Base-by-base conservation (phyloP, 1,140 invertebrate genomes). In the Diachasma alloeum region DNA sequence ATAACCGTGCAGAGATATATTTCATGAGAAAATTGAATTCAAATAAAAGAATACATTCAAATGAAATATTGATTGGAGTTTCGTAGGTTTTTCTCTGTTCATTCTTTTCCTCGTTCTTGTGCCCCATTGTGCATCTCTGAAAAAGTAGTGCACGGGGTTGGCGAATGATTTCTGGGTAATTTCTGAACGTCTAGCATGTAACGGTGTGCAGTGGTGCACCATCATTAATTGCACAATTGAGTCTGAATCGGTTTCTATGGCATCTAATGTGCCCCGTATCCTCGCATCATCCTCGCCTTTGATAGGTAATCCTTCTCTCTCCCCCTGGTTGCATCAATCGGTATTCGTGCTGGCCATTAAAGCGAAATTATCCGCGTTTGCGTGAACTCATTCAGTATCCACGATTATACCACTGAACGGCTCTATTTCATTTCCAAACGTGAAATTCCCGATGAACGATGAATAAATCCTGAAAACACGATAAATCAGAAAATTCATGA, bases 181-280 rank as follows among this genome's bases (percentile, higher is more conserved):
- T 68, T 31, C 24, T 31, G 22, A 31, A 24, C 4, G 69, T 6
- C 59, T 26, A 59, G 31, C 17, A 24, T 56, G 63, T 63, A 53
- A 63, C 48, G 48, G 4, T 73, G n/a, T 74, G 44, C 73, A 74
- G 48, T 69, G 37, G 70, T 53, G 56, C 67, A 72, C 66, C 70
- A 46, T 77, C 72, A 77, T 79, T 79, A 79, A 79, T 79, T 79
- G 75, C 75, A 79, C 67, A 75, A 79, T 79, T 59, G 53, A 70
- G 67, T 74, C 72, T 68, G 44, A 22, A 69, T 53, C 71, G 39
- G 17, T 39, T 74, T 46, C 66, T 69, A 48, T 15, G 31, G 11
- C 26, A 19, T 44, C 24, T 71, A 74, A 69, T 68, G 26, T 48
- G 10, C 17, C 67, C 19, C 46, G 39, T 68, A 69, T 13, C 72